Conservation (phyloP, 1,140 invertebrate genomes). For the Trichogramma pretiosum region DNA sequence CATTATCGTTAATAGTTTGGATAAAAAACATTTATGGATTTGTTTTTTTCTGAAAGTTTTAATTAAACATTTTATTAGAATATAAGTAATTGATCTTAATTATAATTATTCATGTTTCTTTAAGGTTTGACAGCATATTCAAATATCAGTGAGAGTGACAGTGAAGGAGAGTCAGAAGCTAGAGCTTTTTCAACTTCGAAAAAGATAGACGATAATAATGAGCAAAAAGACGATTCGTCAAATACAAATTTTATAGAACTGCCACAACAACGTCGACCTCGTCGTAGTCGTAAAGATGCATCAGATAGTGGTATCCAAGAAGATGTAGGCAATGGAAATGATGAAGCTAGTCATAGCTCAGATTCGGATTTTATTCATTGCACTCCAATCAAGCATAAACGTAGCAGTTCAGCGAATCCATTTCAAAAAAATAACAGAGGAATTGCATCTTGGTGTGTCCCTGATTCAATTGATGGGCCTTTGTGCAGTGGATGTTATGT, state of each 20-base stretch:
- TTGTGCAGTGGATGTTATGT: conserved; percentile 18
- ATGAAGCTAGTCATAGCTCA: conserved; percentile 22
- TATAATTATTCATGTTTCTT: background rate
- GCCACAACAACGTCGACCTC: background rate
- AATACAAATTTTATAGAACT: too few species aligned
- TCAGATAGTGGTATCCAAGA: conserved; percentile 22
- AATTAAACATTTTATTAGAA: too few species aligned
- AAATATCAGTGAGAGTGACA: conserved; percentile 24
- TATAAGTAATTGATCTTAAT: background rate
- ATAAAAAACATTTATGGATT: too few species aligned
- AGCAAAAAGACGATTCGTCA: conserved; percentile 19
- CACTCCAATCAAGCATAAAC: conserved; percentile 12
- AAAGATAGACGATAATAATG: conserved; percentile 27
- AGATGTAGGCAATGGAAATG: conserved; percentile 19
- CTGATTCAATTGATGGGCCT: background rate
- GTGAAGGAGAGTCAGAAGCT: conserved; percentile 17
- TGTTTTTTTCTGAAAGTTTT: too few species aligned
- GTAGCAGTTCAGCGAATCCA: background rate
- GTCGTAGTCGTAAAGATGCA: conserved; percentile 12
- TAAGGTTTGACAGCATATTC: conserved; percentile 12
- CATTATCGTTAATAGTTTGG: too few species aligned
- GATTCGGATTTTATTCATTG: conserved; percentile 15
- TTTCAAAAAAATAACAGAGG: background rate
- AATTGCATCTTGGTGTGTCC: background rate
- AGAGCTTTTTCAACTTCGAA: too few species aligned